These are phyloP conservation scores for Neolamprologus fasciatus DNA, from an alignment of 2,113 vertebrate species.

Conservation along the genomic window DNA sequence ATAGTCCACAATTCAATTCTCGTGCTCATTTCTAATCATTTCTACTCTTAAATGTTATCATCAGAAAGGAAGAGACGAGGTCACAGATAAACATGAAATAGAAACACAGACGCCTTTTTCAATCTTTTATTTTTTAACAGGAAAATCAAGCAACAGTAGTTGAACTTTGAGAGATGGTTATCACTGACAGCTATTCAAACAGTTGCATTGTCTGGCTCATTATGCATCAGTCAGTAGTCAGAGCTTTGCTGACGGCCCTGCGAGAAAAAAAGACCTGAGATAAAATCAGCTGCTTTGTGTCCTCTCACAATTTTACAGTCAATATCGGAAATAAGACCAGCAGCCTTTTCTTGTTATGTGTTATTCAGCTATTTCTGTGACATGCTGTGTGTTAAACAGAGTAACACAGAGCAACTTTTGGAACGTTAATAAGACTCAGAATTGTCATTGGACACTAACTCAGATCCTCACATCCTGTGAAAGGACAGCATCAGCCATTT, in stretches of 20 bases:
- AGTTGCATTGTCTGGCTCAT: not conserved
- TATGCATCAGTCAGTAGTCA: not conserved
- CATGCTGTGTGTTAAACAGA: not conserved
- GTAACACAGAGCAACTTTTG: not conserved
- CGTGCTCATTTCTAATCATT: not conserved
- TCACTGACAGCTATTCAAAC: not conserved
- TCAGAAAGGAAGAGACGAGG: not conserved
- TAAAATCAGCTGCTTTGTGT: not conserved
- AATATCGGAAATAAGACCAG: not conserved
- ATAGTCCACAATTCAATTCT: not conserved
- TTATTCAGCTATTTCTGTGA: not conserved
- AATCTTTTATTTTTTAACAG: not conserved
- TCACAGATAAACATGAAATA: not conserved
- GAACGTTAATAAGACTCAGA: not conserved
- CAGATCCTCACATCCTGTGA: not conserved
- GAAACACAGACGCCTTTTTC: not conserved
- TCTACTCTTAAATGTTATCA: not conserved
- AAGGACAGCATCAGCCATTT: not conserved
- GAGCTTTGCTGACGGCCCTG: not conserved
- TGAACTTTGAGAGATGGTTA: not conserved
- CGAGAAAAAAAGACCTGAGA: not conserved
- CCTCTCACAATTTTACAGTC: not conserved
- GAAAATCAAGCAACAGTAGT: not conserved
- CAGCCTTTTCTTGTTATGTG: not conserved
- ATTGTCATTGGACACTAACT: not conserved